Conservation (phyloP, 2,797 vertebrate species). For the Graptemys geographica region DNA sequence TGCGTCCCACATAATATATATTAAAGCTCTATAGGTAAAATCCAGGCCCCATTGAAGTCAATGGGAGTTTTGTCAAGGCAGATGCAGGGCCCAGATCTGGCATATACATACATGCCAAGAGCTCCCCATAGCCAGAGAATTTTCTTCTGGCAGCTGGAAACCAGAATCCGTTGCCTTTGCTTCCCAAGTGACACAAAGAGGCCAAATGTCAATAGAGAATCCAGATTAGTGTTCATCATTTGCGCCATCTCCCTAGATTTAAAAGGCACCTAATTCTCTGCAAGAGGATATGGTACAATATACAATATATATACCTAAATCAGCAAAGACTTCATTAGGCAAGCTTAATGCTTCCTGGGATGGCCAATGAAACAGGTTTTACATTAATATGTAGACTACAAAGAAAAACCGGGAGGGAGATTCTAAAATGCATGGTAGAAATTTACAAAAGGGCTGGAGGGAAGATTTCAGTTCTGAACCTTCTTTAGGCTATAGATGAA, state of each 20-base stretch:
- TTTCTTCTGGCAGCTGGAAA: background rate
- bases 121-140: background rate
- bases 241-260: background rate
- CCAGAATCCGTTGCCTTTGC: background rate
- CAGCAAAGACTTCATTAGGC: background rate
- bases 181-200: background rate
- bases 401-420: background rate
- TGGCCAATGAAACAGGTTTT: background rate
- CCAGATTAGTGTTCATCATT: background rate
- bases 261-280: background rate
- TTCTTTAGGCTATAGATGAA: slow-evolving; percentile 58
- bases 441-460: slow-evolving; percentile 50
- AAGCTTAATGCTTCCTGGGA: background rate
- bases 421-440: background rate
- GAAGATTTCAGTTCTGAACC: slow-evolving; percentile 46
- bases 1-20: background rate
- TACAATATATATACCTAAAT: slow-evolving; percentile 6
- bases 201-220: background rate
- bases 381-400: background rate
- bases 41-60: background rate
- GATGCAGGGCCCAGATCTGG: fast-evolving
- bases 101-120: background rate
- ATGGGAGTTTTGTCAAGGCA: background rate
- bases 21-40: background rate
- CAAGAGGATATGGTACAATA: background rate